Evolutionary conservation across 2,113 vertebrate genomes (phyloP), one percentile per base, ranked within the genome.

Genomic region (Pachycephala philippinensis): DNA sequence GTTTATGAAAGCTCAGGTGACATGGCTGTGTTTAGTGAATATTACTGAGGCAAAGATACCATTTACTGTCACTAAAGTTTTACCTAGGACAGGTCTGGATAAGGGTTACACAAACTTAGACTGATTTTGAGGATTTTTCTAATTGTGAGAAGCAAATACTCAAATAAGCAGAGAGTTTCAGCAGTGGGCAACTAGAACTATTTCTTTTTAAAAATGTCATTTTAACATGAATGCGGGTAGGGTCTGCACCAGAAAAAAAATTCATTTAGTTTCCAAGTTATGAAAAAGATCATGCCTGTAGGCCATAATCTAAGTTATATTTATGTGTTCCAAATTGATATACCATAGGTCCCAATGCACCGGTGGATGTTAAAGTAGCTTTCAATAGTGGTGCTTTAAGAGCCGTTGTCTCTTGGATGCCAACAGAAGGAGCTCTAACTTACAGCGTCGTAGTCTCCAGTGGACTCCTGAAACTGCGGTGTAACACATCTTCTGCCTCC

Each of bases 321-420:
- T 95, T 57, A 16, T 74, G 35, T 94, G n/a, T 96, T 95, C 90
- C 84, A 87, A 93, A 76, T 65, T 93, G 68, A 71, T 80, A 18
- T 6, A 7, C 69, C 7, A 0, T 57, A 98, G 98, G 98, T 95
- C 98, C 98, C 59, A 69, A 20, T 5, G 57, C 96, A 42, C 98
- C 98, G n/a, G 93, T 7, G 52, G 94, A 97, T 83, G 76, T 98
- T 52, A 96, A 96, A 87, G 97, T 98, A 24, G 75, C 90, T 91
- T 97, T 97, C 57, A 81, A 91, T 7, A 93, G 96, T 7, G 97
- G 90, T 21, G 69, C 98, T 57, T 92, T 97, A 54, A 97, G 95
- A 60, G 96, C 98, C 2, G 22, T 54, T 27, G 96, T 99, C 75
- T 98, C 97, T 20, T 99, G 98, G 98, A 28, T 77, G 22, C 86